Base-by-base conservation (phyloP, 1,140 invertebrate genomes). In the Bilobella aurantiaca region DNA sequence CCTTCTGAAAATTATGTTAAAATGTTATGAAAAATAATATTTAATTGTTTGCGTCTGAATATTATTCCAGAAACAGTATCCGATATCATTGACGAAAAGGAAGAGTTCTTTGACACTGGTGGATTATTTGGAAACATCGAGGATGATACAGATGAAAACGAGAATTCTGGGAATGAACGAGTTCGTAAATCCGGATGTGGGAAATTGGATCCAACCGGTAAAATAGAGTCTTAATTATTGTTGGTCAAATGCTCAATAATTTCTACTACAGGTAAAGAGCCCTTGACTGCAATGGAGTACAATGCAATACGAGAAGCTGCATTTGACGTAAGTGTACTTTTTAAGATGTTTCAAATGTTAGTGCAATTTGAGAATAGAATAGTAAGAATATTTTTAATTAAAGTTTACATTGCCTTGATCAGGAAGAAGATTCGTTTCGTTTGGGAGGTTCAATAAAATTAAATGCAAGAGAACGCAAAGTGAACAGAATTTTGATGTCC, bases 401-500 rank as follows among this genome's bases (percentile, higher is more conserved):
- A 1, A 27, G 1, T 42, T n/a, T 21, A n/a, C n/a, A n/a, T n/a
- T 34, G 16, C 3, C 16, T 21, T 0, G 29, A 56, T 66, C 49
- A 53, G 49, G 49, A 53, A 53, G 49, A 53, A 53, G 49, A 53
- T 23, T 18, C 5, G 23, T 53, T 53, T 23, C 49, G 49, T 16
- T 23, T 53, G 23, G 49, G 49, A 5, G 49, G 49, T 18, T 16
- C 49, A 23, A 12, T 53, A 3, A 23, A 5, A 5, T 23, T 53
- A 23, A 53, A 53, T 23, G 12, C 8, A 16, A 12, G 8, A 5
- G 49, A 53, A 23, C 8, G 25, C 14, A 57, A 46, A 3, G 85
- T 83, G 1, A 88, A 89, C 73, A 73, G 81, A 14, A 79, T 83
- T 21, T 77, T 91, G 5, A 87, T 89, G 85, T 73, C 75, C 29